These are phyloP conservation scores for Athripsodes cinereus DNA, from an alignment of 2,888 invertebrate species.

Conservation along the genomic window DNA sequence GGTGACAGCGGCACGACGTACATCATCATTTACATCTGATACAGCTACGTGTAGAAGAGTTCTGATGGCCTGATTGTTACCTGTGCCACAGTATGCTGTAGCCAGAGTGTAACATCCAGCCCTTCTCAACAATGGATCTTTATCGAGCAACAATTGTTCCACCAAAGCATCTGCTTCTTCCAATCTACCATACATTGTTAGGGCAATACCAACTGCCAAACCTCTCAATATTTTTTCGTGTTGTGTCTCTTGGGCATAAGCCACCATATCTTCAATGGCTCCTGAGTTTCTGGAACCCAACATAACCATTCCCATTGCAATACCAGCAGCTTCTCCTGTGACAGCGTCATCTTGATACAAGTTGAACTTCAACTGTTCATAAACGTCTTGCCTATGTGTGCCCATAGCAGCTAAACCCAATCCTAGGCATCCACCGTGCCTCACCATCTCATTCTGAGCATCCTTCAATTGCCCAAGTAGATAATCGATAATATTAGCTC, in stretches of 20 bases:
- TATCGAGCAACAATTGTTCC: conserved; percentile 82
- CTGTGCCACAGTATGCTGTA: conserved; percentile 97
- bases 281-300: conserved; percentile 86
- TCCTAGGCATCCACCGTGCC: conserved; percentile 97
- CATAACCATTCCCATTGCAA: conserved; percentile 99
- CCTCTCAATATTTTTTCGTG: conserved; percentile 98
- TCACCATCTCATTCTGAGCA: conserved; percentile 93
- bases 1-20: conserved; percentile 95
- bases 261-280: conserved; percentile 92
- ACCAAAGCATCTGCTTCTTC: conserved; percentile 96
- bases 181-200: conserved; percentile 94
- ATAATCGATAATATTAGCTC: conserved; percentile 93
- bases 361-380: conserved; percentile 94
- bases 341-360: conserved; percentile 98
- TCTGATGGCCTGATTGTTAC: conserved; percentile 94
- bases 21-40: conserved; percentile 98
- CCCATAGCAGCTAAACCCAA: conserved; percentile 98
- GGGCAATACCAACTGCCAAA: conserved; percentile 91
- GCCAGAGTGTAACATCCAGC: conserved; percentile 98
- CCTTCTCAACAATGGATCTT: conserved; percentile 89
- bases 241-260: conserved; percentile 91
- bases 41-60: conserved; percentile 93
- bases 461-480: conserved; percentile 91
- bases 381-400: conserved; percentile 90
- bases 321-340: conserved; percentile 97